A percentile compares a stretch with the other conserved stretches of the same genome.
Conservation (phyloP, 2,888 invertebrate species). For the Brachynemurus nebulosus region DNA sequence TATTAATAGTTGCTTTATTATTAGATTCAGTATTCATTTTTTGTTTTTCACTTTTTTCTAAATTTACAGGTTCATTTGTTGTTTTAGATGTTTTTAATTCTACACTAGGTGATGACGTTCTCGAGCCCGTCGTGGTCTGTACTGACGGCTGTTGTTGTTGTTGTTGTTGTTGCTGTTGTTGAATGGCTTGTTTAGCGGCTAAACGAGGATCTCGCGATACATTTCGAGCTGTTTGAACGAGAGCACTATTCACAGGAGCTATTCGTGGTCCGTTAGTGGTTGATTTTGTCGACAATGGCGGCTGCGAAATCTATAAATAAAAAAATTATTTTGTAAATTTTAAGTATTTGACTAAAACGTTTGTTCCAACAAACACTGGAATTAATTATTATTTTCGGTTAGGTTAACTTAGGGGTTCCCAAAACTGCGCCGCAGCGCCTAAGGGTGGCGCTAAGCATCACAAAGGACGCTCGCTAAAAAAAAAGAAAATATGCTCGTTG, state of each 20-base stretch:
- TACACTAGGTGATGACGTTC: conserved; percentile 20
- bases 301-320: no score
- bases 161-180: conserved; percentile 13
- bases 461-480: no score
- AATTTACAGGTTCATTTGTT: conserved; percentile 18
- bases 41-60: conserved; percentile 5
- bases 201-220: conserved; percentile 30
- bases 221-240: conserved; percentile 26
- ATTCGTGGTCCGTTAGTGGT: conserved; percentile 33
- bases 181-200: conserved; percentile 23
- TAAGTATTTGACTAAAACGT: no score
- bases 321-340: no score
- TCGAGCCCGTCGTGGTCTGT: conserved; percentile 4
- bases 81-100: conserved; percentile 25
- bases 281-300: no score
- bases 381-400: no score
- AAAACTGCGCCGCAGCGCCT: no score
- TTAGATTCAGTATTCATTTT: conserved; percentile 21
- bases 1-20: conserved; percentile 32
- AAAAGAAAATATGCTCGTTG: no score
- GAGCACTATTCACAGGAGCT: conserved; percentile 35
- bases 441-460: no score
- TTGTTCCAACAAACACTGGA: no score
- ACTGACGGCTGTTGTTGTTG: conserved; percentile 12
- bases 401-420: no score